Base-by-base conservation (phyloP, 2,888 invertebrate genomes). In the Tridacna crocea region DNA sequence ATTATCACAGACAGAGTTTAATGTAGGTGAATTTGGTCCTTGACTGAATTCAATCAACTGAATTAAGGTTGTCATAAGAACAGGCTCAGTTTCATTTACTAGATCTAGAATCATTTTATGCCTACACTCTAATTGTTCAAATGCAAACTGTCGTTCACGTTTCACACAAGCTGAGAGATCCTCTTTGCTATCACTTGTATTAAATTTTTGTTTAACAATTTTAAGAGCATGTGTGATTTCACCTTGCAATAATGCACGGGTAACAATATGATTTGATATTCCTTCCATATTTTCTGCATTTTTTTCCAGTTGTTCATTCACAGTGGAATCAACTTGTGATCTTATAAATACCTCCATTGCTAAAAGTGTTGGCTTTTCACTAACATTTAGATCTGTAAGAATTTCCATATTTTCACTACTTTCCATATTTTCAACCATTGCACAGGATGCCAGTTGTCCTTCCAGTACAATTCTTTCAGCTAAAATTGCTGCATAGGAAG, bases 401-500 rank as follows among this genome's bases (percentile, higher is more conserved):
- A 90, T 82, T 63, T 88, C 85, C 26, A 88, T 79, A 60, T 90
- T 89, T 79, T 87, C 87, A 55, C 85, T 87, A 19, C 78, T 82
- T 73, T 89, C 88, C 70, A 87, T 66, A 72, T 85, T 83, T 68
- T 81, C 88, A 66, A 87, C 85, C 84, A 89, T 88, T 36, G 88
- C 87, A 79, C 88, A 80, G 6, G 90, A 85, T 48, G 89, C 89
- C 46, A 85, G 79, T 70, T 93, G 92, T 27, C 93, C 92, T 83
- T 94, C 94, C 63, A 94, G 90, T 48, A 94, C 90, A 63, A 95
- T 91, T 81, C 94, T 96, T 91, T 97, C 96, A 36, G 97, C 96
- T 91, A 98, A 95, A 85, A 97, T 96, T 92, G 96, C 96, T 65
- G 97, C 96, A 91, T 97, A 95, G 93, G 97, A 96, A 92, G 97